Percentiles rank a stretch among this genome's conserved stretches.
phyloP scores from a whole-genome alignment of 2,888 invertebrate species.

The Seira ritae region DNA sequence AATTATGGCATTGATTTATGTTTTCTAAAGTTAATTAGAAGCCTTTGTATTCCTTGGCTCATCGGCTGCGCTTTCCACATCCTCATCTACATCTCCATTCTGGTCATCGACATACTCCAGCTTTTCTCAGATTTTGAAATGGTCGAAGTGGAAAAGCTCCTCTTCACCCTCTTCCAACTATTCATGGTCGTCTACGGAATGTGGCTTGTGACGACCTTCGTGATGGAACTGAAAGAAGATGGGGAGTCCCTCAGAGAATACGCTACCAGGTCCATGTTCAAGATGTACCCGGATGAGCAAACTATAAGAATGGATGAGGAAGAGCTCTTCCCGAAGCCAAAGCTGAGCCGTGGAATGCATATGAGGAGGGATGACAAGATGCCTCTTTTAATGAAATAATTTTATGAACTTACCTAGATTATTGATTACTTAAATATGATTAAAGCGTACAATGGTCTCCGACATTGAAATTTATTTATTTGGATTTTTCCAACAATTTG shows the following conservation, averaged over 20 bases:
- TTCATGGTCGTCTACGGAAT: conserved; percentile 10
- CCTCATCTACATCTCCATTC: conserved; percentile 23
- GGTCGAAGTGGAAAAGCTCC: conserved; percentile 27
- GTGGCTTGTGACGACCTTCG: conserved; percentile 10
- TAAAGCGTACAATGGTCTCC: too few relatives aligned
- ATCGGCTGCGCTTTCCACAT: conserved; percentile 24
- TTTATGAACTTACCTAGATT: too few relatives aligned
- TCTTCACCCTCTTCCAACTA: conserved; percentile 15
- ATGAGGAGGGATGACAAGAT: too few relatives aligned
- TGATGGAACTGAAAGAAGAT: conserved; percentile 22
- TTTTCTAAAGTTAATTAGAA: conserved; percentile 14
- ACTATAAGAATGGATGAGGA: neutral
- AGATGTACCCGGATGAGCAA: neutral
- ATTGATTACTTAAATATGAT: too few relatives aligned
- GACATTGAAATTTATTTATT: too few relatives aligned
- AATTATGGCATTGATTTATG: neutral
- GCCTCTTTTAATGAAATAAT: too few relatives aligned
- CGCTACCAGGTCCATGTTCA: neutral
- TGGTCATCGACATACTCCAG: conserved; percentile 12
- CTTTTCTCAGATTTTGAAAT: neutral
- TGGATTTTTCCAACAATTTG: too few relatives aligned
- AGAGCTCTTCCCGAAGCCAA: neutral
- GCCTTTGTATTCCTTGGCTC: conserved; percentile 42
- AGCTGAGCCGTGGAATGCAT: too few relatives aligned
- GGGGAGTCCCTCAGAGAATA: neutral